A percentile compares a stretch with the other conserved stretches of the same genome.
These are phyloP conservation scores for Candidula unifasciata DNA, from an alignment of 2,888 invertebrate species.

Conservation along the genomic window DNA sequence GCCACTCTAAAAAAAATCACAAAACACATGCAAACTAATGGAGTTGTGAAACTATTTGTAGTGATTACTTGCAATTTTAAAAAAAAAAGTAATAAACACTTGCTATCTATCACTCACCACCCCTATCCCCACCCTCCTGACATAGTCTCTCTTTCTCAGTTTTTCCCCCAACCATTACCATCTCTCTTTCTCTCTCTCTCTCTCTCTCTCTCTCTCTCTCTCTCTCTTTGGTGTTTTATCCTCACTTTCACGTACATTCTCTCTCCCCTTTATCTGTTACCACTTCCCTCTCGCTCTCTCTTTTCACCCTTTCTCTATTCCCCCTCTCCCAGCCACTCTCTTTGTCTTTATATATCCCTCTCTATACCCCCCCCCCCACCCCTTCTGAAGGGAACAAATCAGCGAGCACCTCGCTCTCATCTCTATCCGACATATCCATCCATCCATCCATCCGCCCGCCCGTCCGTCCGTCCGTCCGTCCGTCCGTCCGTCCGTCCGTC, in stretches of 20 bases:
- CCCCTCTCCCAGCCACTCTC: not conserved
- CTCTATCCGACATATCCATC: too few relatives aligned
- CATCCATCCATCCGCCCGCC: too few relatives aligned
- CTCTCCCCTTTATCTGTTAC: not conserved
- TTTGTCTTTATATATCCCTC: not conserved
- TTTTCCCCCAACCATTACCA: not conserved
- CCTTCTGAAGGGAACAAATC: too few relatives aligned
- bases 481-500: too few relatives aligned
- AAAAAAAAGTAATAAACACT: too few relatives aligned
- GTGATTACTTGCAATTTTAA: too few relatives aligned
- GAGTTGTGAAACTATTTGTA: too few relatives aligned
- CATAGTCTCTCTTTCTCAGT: not conserved
- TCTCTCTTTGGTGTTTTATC: too few relatives aligned
- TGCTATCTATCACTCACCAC: not conserved
- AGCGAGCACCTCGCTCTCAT: not conserved
- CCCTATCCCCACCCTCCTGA: not conserved
- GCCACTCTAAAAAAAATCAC: too few relatives aligned
- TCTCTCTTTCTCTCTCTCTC: not conserved
- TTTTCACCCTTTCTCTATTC: not conserved
- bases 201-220: not conserved
- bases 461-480: too few relatives aligned
- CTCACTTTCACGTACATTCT: not conserved
- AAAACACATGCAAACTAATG: too few relatives aligned
- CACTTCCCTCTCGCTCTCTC: not conserved
- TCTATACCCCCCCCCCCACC: not conserved